These are phyloP conservation scores for Sphaerophoria rueppellii DNA, from an alignment of 2,888 invertebrate species.

Conservation along the genomic window DNA sequence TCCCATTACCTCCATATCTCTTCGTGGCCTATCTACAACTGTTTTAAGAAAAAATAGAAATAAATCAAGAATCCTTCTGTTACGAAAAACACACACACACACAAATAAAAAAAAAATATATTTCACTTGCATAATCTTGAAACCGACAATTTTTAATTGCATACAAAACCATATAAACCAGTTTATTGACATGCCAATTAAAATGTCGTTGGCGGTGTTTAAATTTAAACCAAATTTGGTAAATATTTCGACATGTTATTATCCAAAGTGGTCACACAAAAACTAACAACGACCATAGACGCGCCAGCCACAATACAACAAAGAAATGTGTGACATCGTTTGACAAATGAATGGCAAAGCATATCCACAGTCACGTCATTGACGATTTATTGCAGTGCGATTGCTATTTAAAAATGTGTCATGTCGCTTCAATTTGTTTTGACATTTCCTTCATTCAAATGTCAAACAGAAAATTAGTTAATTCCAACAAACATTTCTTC, in stretches of 20 bases:
- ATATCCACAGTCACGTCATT: slow-evolving; percentile 5
- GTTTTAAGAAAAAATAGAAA: no score
- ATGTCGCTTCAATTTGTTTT: slow-evolving; percentile 38
- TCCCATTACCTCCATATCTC: no score
- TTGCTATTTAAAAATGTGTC: slow-evolving; percentile 14
- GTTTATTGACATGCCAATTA: slow-evolving; percentile 56
- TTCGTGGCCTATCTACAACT: no score
- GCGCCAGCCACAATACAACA: slow-evolving; percentile 5
- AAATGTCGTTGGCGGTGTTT: slow-evolving; percentile 54
- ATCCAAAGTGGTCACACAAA: slow-evolving; percentile 48
- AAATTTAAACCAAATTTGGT: slow-evolving; percentile 51
- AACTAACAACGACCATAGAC: background rate
- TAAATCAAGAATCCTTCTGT: no score
- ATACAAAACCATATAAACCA: background rate
- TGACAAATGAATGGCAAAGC: slow-evolving; percentile 47
- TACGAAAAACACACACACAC: no score
- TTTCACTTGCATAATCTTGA: background rate
- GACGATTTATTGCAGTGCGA: slow-evolving; percentile 21
- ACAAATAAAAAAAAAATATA: no score
- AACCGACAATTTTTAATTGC: background rate
- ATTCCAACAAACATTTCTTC: no score
- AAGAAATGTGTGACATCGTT: slow-evolving; percentile 22
- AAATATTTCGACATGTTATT: slow-evolving; percentile 39
- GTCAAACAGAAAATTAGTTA: slow-evolving; percentile 16
- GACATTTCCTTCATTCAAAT: slow-evolving; percentile 52